Evolutionary conservation across 2,113 vertebrate genomes (phyloP), one percentile per base, ranked within the genome.

Genomic region (Catagonus wagneri): DNA sequence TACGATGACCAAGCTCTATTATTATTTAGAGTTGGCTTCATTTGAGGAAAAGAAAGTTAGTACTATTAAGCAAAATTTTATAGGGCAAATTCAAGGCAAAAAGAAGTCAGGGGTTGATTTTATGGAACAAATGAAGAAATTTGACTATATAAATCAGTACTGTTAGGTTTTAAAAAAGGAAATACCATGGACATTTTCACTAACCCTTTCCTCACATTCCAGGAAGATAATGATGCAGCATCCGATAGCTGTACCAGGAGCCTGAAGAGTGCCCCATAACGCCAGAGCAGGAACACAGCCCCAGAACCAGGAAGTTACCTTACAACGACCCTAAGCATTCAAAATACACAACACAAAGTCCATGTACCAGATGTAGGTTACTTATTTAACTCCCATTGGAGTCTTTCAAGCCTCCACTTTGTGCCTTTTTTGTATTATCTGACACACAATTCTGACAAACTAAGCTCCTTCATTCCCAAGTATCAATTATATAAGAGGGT

Each of bases 61-160:
- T 85, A 88, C 39, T 88, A 93, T 44, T 68, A 84, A 87, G 78
- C 54, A 90, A 89, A 84, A 94, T 60, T 72, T 58, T 71, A n/a
- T 54, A 72, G 22, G 14, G 58, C n/a, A 94, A 87, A 87, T 68
- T 66, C 56, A 92, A 90, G 63, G 80, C 58, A 68, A 93, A 72
- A 90, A 85, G 32, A 23, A 94, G 11, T 71, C n/a, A 69, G 52
- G 25, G 11, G 23, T 29, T 85, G 50, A 89, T 80, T 85, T 84
- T 93, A 94, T 36, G n/a, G 13, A 94, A 84, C 12, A 58, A 94
- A 83, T 84, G 44, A 78, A 92, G 39, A 81, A 88, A 84, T 16
- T 3, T 84, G 72, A 74, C 52, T 63, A 50, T 23, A 66, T 81
- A 89, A 74, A 68, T 80, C 72, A 95, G 34, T 80, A 94, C 15